These are phyloP conservation scores for Leptodactylus fallax DNA, from an alignment of 2,797 vertebrate species.

Conservation along the genomic window DNA sequence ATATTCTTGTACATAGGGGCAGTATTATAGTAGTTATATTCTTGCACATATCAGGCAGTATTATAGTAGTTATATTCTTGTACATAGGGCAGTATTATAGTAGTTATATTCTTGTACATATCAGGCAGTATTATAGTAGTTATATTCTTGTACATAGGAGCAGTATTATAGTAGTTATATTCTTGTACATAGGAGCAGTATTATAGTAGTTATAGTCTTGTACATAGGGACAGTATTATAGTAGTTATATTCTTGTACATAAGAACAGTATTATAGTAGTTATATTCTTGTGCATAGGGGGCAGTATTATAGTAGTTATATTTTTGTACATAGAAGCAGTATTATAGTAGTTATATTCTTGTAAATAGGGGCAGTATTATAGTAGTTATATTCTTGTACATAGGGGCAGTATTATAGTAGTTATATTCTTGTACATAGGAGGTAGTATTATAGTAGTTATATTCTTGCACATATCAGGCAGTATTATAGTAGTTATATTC, in stretches of 20 bases:
- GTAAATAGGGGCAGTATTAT: too few species aligned
- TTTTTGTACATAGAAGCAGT: too few species aligned
- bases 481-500: constrained; percentile 6
- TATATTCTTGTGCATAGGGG: too few species aligned
- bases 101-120: constrained; percentile 12
- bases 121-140: neutral
- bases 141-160: neutral
- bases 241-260: neutral
- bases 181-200: neutral
- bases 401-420: constrained; percentile 22
- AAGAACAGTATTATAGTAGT: too few species aligned
- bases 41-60: neutral
- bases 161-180: neutral
- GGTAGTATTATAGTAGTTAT: constrained; percentile 5
- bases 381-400: too few species aligned
- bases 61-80: too few species aligned
- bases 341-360: too few species aligned
- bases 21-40: neutral
- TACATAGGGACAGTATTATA: neutral
- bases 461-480: constrained; percentile 3
- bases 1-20: neutral
- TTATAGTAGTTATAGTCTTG: too few species aligned
- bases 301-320: too few species aligned
- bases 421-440: constrained; percentile 6
- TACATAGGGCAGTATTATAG: constrained; percentile 3